phyloP scores from a whole-genome alignment of 2,797 vertebrate genomes.

The Hydrocynus forskahlii region DNA sequence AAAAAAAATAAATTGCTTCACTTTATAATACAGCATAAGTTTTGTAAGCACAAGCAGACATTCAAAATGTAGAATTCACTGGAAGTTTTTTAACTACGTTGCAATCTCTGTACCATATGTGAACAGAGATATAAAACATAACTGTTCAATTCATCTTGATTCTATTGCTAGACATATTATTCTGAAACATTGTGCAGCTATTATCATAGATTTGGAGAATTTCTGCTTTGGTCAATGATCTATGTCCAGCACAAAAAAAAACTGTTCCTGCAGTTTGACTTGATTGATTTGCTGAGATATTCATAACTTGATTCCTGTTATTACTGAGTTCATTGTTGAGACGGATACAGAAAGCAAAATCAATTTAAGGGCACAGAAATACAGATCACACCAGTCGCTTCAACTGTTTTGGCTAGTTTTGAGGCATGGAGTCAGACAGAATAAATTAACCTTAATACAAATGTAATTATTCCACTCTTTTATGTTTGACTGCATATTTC shows the following conservation, averaged over 20 bases:
- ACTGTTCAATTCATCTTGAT: conserved; percentile 46
- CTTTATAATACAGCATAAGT: neutral
- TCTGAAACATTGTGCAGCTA: neutral
- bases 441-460: conserved; percentile 67
- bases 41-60: too few relatives aligned
- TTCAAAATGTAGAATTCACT: too few relatives aligned
- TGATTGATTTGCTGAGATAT: conserved; percentile 70
- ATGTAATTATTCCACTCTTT: conserved; percentile 59
- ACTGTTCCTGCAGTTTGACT: conserved; percentile 59
- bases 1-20: neutral
- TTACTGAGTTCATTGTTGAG: conserved; percentile 67
- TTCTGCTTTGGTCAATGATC: conserved; percentile 66
- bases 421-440: conserved; percentile 57
- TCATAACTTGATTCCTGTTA: conserved; percentile 71
- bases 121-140: neutral
- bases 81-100: neutral
- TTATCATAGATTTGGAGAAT: conserved; percentile 59
- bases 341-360: conserved; percentile 69
- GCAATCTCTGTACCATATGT: neutral
- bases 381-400: conserved; percentile 59
- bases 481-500: conserved; percentile 57
- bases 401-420: conserved; percentile 62
- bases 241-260: conserved; percentile 49
- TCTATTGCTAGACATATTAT: conserved; percentile 25
- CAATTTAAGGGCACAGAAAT: conserved; percentile 67